Evolutionary conservation across 2,888 invertebrate genomes (phyloP).

Genomic region (Epirrhoe tristata): DNA sequence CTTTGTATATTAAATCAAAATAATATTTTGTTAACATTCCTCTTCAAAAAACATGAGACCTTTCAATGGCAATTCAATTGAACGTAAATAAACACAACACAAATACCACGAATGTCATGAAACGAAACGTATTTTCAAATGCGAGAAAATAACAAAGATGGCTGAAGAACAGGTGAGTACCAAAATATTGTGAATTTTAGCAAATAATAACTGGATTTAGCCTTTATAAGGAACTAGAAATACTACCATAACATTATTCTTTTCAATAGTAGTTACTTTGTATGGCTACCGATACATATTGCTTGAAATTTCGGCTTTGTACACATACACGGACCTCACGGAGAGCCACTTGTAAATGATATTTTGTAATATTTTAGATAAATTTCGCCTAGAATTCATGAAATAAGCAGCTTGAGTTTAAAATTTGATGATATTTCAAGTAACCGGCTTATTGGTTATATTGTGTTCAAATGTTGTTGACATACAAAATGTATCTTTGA

Average conservation of each 20-base stretch:
- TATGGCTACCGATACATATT: constrained; percentile 6
- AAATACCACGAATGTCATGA: constrained; percentile 35
- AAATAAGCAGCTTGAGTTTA: not conserved
- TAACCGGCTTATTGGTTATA: constrained; percentile 78
- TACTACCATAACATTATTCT: constrained; percentile 16
- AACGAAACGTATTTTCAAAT: constrained; percentile 77
- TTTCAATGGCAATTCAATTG: not conserved
- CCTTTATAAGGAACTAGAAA: constrained; percentile 19
- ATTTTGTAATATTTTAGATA: constrained; percentile 21
- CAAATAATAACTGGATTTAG: constrained; percentile 70
- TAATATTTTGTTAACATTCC: no score
- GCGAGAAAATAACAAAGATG: constrained; percentile 88
- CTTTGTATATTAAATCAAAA: no score
- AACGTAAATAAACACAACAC: constrained; percentile 10
- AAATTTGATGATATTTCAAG: constrained; percentile 20
- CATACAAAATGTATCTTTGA: constrained; percentile 62
- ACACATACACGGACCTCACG: constrained; percentile 28
- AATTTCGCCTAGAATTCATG: constrained; percentile 9
- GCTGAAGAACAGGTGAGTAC: constrained; percentile 91
- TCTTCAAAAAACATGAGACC: no score
- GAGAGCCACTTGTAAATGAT: constrained; percentile 25
- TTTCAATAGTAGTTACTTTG: constrained; percentile 1
- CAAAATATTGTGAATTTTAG: constrained; percentile 75
- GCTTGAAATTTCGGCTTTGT: constrained; percentile 23
- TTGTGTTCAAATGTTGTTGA: constrained; percentile 56